Percentiles rank a stretch among this genome's conserved stretches.
These are phyloP conservation scores for Colletes gigas DNA, from an alignment of 1,140 invertebrate genomes.

Conservation along the genomic window DNA sequence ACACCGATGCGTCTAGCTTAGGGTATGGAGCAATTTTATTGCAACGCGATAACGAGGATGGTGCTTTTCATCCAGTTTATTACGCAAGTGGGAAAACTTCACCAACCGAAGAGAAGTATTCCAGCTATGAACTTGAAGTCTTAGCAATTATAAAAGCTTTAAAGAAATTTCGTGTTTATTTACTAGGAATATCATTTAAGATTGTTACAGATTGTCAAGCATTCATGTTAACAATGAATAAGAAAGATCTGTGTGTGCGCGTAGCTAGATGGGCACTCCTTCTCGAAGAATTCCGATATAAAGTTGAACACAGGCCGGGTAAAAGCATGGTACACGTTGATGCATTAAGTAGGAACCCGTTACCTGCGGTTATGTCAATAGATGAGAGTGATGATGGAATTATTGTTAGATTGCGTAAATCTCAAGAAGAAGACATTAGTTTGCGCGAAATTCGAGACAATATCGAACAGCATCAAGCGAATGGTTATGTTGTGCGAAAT, in stretches of 20 bases:
- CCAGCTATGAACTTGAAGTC: background rate
- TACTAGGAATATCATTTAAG: background rate
- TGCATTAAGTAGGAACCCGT: background rate
- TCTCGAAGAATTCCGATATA: background rate
- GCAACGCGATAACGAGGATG: background rate
- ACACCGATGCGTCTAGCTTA: background rate
- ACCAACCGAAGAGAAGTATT: background rate
- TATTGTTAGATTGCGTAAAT: background rate
- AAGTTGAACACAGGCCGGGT: slow-evolving; percentile 6
- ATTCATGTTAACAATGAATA: slow-evolving; percentile 4
- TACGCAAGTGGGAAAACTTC: background rate
- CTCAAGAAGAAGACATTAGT: background rate
- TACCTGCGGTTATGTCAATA: background rate
- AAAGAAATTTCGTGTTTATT: background rate
- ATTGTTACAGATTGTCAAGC: slow-evolving; percentile 8
- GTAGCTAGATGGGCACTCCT: slow-evolving; percentile 8
- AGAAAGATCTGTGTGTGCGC: slow-evolving; percentile 9
- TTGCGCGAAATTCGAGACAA: background rate
- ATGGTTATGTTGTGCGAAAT: background rate
- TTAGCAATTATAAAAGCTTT: background rate
- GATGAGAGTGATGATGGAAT: background rate
- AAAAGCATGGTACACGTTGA: slow-evolving; percentile 17
- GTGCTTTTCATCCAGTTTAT: background rate
- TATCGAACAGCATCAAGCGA: background rate
- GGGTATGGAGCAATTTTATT: background rate